Evolutionary conservation across 1,140 invertebrate species (phyloP), one percentile per base, ranked within the genome.

Genomic region (Phocides pigmalion): DNA sequence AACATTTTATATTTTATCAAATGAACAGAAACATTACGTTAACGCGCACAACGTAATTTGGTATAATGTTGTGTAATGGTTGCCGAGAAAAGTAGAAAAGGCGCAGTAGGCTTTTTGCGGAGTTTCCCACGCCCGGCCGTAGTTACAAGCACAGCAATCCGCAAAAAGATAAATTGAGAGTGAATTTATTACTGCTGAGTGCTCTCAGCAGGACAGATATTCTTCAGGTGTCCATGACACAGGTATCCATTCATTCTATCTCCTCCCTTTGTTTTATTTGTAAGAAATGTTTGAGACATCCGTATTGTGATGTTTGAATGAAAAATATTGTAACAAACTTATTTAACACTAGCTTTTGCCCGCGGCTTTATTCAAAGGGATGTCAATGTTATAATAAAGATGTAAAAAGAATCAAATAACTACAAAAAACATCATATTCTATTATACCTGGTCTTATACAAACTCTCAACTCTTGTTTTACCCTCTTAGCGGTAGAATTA

Each of bases 151-250:
- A 80, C 75, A 82, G 77, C 73, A 80, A 80, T 76, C 78, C 80
- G 72, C 78, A 80, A 80, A 81, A 83, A 81, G 78, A 83, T 83
- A 83, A 83, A 83, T 82, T 81, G 78, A 72, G 81, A 77, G 72
- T 81, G 66, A 82, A 82, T 82, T 82, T 82, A 82, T 79, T 77
- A 81, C 81, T 76, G 65, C 68, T 72, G 69, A 82, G 81, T 81
- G 81, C 76, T 82, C 81, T 81, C 78, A 81, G 81, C 81, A 81
- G 78, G 81, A 82, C 79, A 78, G 73, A 74, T 78, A 76, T 78
- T 79, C 72, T 77, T 77, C 61, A 71, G 72, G 69, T 73, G 76
- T 51, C 54, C 54, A 44, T 46, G 42, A 74, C 70, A 75, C 78
- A 77, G 78, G 69, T 75, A 78, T 66, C 74, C 67, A 70, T 71